Percentiles rank a stretch among this genome's conserved stretches.
Evolutionary conservation across 2,113 vertebrate genomes (phyloP).

Genomic region (Brachirus orientalis): DNA sequence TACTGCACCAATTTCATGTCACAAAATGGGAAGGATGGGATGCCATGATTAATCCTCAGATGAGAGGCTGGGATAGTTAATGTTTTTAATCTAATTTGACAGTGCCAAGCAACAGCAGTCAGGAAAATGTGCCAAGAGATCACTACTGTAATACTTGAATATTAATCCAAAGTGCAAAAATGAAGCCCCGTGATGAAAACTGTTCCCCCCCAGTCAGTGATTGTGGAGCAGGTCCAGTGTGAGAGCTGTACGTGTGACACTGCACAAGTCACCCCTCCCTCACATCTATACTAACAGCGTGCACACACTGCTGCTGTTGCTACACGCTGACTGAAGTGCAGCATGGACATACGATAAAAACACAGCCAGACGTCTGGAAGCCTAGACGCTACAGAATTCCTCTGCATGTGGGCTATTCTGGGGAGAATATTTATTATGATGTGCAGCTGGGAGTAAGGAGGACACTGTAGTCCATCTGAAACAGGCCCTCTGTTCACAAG

Average conservation of each 20-base stretch:
- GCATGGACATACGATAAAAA: conserved; percentile 42
- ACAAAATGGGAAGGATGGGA: too few relatives aligned
- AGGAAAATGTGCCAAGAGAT: conserved; percentile 29
- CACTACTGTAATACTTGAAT: conserved; percentile 1
- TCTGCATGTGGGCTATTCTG: conserved; percentile 68
- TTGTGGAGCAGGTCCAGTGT: conserved; percentile 10
- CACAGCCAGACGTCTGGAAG: conserved; percentile 67
- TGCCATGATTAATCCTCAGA: neutral
- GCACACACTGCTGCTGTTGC: conserved; percentile 30
- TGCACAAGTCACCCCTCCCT: neutral
- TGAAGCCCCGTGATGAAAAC: conserved; percentile 1
- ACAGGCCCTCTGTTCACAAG: conserved; percentile 73
- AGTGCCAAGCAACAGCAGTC: conserved; percentile 23
- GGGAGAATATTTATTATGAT: conserved; percentile 60
- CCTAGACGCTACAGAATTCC: conserved; percentile 69
- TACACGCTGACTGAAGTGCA: conserved; percentile 41
- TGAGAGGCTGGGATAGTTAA: conserved; percentile 10
- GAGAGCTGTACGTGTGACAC: conserved; percentile 32
- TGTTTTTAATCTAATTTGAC: conserved; percentile 27
- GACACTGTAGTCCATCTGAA: conserved; percentile 60
- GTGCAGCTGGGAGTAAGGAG: conserved; percentile 44
- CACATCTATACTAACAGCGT: conserved; percentile 41
- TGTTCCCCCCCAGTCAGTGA: conserved; percentile 29
- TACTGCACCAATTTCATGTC: too few relatives aligned
- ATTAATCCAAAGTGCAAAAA: conserved; percentile 21